phyloP scores from a whole-genome alignment of 2,888 invertebrate species.

The Metalampra italica region DNA sequence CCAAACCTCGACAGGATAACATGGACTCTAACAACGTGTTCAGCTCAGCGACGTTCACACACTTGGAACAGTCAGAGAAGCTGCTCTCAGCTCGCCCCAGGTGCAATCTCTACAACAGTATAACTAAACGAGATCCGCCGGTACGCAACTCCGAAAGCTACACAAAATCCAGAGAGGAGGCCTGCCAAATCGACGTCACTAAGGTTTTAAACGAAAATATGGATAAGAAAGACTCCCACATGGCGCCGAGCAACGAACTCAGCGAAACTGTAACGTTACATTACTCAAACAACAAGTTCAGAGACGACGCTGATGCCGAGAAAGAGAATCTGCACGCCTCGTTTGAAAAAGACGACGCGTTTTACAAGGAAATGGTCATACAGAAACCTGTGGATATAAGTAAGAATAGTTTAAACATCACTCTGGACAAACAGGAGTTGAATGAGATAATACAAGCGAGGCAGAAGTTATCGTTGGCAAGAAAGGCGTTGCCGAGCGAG shows the following conservation, averaged over 20 bases:
- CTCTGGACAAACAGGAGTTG: conserved; percentile 65
- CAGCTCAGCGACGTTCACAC: conserved; percentile 67
- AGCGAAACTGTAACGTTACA: conserved; percentile 63
- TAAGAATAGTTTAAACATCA: conserved; percentile 58
- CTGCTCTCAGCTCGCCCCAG: conserved; percentile 59
- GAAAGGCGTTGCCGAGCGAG: conserved; percentile 59
- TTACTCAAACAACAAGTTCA: conserved; percentile 62
- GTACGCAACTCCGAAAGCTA: conserved; percentile 61
- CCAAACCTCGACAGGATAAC: conserved; percentile 42
- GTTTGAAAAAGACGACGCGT: conserved; percentile 63
- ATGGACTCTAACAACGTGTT: conserved; percentile 59
- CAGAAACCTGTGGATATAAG: conserved; percentile 45
- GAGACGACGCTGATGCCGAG: conserved; percentile 50
- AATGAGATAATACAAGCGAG: conserved; percentile 71
- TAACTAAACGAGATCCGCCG: conserved; percentile 49
- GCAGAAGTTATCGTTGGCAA: conserved; percentile 63
- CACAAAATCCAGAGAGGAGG: conserved; percentile 60
- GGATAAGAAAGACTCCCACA: conserved; percentile 50
- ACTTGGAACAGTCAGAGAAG: conserved; percentile 62
- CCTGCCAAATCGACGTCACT: conserved; percentile 57
- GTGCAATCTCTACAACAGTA: conserved; percentile 51
- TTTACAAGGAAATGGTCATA: conserved; percentile 61
- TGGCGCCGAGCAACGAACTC: conserved; percentile 40
- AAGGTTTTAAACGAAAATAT: conserved; percentile 62
- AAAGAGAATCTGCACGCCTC: conserved; percentile 59